Evolutionary conservation across 2,113 vertebrate genomes (phyloP), one percentile per base, ranked within the genome.

Genomic region (Chitala chitala): DNA sequence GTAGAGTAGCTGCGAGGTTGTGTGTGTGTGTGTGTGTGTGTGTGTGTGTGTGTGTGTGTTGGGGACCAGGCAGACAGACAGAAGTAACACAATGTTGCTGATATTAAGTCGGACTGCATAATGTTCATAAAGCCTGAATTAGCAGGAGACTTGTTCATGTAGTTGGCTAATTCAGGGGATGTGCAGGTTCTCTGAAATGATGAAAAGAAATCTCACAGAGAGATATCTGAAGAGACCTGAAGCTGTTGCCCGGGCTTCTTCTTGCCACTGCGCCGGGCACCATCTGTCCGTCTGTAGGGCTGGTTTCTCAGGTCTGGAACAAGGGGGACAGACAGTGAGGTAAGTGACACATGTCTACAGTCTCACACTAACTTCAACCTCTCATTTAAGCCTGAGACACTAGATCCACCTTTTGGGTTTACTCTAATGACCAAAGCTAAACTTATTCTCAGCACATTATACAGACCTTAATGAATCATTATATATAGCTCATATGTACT

Each of bases 241-340:
- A 87, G 85, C 51, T 91, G 79, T 78, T 92, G 84, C 81, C 89
- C 89, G 33, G 89, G 66, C 22, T 89, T 85, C 29, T 89, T 86
- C 78, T 88, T 92, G 72, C 78, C 91, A 58, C 90, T 94, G 87
- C 74, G 89, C 29, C 84, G 92, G 58, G 79, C 89, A 77, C 76
- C 94, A 85, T 99, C 96, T 9, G 87, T 79, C 0, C 94, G 90
- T 63, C 96, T 92, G 86, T 92, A 99, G 0, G 97, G 97, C 58
- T 95, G 88, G 81, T 92, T 98, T 81, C 95, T 92, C 78, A 98
- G 83, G 81, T 96, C 97, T 99, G 84, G 56, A 9, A 36, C 24
- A 9, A 6, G 76, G 24, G 17, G 63, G 61, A 73, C 36, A 73
- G 26, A 71, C 1, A 66, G 26, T 50, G 26, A 10, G 58, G 56